These are phyloP conservation scores for Zaprionus nigranus DNA, from an alignment of 1,140 invertebrate species.

Conservation along the genomic window DNA sequence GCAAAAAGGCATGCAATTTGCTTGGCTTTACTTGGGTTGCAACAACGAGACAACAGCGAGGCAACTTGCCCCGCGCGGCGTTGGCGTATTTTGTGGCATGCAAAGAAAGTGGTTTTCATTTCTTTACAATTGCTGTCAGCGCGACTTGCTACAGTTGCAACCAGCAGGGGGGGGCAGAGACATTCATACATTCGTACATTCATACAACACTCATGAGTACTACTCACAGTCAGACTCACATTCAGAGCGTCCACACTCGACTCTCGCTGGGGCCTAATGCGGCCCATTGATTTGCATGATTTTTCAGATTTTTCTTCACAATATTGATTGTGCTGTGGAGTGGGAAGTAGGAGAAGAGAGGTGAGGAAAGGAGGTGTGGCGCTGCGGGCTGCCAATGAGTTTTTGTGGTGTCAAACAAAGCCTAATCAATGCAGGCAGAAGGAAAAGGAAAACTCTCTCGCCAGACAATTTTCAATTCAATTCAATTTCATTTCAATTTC, in stretches of 20 bases:
- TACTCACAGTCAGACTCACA: neutral
- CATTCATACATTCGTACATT: constrained; percentile 5
- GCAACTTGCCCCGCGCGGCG: constrained; percentile 44
- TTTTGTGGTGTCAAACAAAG: constrained; percentile 57
- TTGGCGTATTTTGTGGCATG: constrained; percentile 81
- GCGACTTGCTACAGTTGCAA: constrained; percentile 54
- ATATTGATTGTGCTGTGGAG: constrained; percentile 22
- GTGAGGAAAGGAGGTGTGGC: constrained; percentile 24
- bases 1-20: constrained; percentile 71
- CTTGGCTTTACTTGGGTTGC: constrained; percentile 57
- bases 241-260: constrained; percentile 7
- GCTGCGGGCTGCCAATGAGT: constrained; percentile 44
- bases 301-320: constrained; percentile 55
- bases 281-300: constrained; percentile 73
- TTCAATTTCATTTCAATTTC: constrained; percentile 14
- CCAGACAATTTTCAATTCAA: neutral
- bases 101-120: constrained; percentile 84
- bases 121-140: constrained; percentile 72
- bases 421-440: neutral
- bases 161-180: constrained; percentile 8
- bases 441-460: constrained; percentile 5
- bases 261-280: constrained; percentile 36
- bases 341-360: neutral
- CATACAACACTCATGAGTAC: constrained; percentile 7
- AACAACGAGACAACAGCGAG: constrained; percentile 17